Evolutionary conservation across 1,140 invertebrate genomes (phyloP), one percentile per base, ranked within the genome.

Genomic region (Babylonia areolata): DNA sequence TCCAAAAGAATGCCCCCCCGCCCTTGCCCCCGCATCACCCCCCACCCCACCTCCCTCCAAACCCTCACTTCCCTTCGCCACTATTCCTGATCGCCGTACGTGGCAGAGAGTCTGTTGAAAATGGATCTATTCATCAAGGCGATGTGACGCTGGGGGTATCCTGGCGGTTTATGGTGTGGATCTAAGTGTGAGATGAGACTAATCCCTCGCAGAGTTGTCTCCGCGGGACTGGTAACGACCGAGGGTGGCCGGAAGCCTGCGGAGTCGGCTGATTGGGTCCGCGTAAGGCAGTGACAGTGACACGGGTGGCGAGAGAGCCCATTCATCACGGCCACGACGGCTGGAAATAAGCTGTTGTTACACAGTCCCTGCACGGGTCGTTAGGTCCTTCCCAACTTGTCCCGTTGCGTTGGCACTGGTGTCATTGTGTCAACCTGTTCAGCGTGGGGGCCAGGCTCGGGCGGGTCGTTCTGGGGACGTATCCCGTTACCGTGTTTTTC

Each of bases 171-270:
- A 64, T 64, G 58, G 58, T 64, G 58, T 64, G 58, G 58, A 64
- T 64, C 58, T 64, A 64, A 64, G 58, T 64, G 58, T 64, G 58
- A 64, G 58, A 64, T 64, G 58, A 64, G 58, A 64, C 58, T 20
- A 51, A 20, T 51, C 46, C 20, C 46, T 20, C 20, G 46, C 20
- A 6, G n/a, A n/a, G n/a, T 20, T 6, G 46, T 51, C 46, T 11
- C 9, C 6, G 20, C 20, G 20, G 46, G 20, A 51, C 46, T 51
- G 46, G 46, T 11, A 51, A 11, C 6, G 9, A 23, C 15, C 2
- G 28, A 23, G 58, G 28, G 58, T 28, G 17, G 28, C 17, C 15
- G 58, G 28, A 12, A 64, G 58, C 58, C 58, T 64, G 58, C 58
- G 28, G 58, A 64, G 58, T 12, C 28, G 15, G 28, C 20, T 64